These are phyloP conservation scores for Asbolus verrucosus DNA, from an alignment of 1,140 invertebrate species.

Conservation along the genomic window DNA sequence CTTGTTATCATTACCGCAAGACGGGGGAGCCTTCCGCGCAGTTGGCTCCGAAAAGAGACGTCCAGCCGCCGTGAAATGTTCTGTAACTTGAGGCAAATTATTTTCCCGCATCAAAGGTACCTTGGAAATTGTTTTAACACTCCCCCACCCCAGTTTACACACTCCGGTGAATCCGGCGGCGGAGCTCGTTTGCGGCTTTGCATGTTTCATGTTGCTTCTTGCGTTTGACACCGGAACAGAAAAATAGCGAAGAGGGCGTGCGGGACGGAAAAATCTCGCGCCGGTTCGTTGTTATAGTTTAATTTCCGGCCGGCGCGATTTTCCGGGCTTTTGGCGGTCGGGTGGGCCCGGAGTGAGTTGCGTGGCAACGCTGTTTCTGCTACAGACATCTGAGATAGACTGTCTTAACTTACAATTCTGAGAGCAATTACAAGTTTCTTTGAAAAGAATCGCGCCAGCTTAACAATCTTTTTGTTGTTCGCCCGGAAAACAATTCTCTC, in stretches of 20 bases:
- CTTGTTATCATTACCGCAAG: constrained; percentile 50
- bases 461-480: constrained; percentile 3
- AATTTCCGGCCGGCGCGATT: constrained; percentile 25
- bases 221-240: too few relatives aligned
- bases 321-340: too few relatives aligned
- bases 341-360: too few relatives aligned
- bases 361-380: constrained; percentile 28
- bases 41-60: constrained; percentile 54
- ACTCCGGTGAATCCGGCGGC: constrained; percentile 51
- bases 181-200: constrained; percentile 17
- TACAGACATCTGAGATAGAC: constrained; percentile 34
- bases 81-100: constrained; percentile 61
- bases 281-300: constrained; percentile 33
- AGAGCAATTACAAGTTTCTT: constrained; percentile 42
- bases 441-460: constrained; percentile 14
- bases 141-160: constrained; percentile 52
- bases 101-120: constrained; percentile 60
- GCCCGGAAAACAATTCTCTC: not conserved
- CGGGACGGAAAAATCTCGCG: too few relatives aligned
- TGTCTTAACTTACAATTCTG: constrained; percentile 24
- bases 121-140: constrained; percentile 61
- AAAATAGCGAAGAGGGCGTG: too few relatives aligned
- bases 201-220: too few relatives aligned
- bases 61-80: constrained; percentile 59
- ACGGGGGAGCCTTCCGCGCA: constrained; percentile 56